Evolutionary conservation across 2,888 invertebrate genomes (phyloP), one percentile per base, ranked within the genome.

Genomic region (Caenorhabditis virilis): DNA sequence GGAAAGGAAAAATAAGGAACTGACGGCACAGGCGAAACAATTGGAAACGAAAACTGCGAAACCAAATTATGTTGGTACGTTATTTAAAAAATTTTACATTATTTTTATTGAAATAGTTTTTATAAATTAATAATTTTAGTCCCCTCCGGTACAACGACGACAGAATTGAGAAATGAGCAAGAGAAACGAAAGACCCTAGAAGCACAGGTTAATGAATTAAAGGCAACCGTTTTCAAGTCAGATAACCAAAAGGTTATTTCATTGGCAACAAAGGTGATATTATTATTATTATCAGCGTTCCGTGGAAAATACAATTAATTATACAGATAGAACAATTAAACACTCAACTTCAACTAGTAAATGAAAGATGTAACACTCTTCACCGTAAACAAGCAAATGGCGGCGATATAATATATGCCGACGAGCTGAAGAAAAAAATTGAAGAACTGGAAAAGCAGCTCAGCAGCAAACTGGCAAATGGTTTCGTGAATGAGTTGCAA

Each of bases 161-260:
- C 60, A 22, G 74, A 72, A 47, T 53, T 76, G 22, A 66, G 74
- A 35, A 62, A 58, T 36, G 76, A 76, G 46, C 72, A 74, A 50
- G 76, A 76, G 42, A 68, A 66, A 39, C 49, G 74, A 41, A 66
- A 69, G 35, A 60, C 58, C 22, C 53, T 74, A 27, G 73, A 77
- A 53, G 56, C 64, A 18, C 72, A 76, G 41, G 43, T 76, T 30
- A 67, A 53, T 25, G 76, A 76, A 43, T 41, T 77, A 25, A 76
- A 76, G 39, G 56, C 74, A 18, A 69, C 69, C 33, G 55, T 82
- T 36, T 71, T 82, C 30, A 79, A 79, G 61, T 76, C 80, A 4
- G 82, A 83, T 61, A 79, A 82, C 56, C 77, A 81, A 51, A 79
- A 80, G 60, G 64, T 82, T 42, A 78, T 83, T 20, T 54, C 76